Conservation (phyloP, 2,113 vertebrate genomes). For the Lichenostomus cassidix region DNA sequence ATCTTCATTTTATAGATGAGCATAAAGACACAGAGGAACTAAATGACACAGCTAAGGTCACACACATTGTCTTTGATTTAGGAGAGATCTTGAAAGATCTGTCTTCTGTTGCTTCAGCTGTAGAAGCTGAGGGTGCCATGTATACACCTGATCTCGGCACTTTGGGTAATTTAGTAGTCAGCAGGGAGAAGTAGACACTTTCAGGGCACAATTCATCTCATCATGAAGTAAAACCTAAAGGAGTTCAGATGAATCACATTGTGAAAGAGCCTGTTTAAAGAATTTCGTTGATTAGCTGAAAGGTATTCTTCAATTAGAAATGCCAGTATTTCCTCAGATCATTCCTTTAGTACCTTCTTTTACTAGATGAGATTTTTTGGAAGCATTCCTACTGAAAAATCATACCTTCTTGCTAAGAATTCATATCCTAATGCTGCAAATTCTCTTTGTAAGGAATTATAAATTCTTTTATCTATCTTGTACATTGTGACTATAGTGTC, state of each 20-base stretch:
- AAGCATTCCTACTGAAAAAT: neutral
- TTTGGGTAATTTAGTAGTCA: neutral
- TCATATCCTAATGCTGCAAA: neutral
- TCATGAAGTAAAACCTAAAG: neutral
- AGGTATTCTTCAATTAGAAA: neutral
- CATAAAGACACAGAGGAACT: neutral
- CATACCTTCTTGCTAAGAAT: neutral
- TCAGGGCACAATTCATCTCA: neutral
- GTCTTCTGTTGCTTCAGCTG: neutral
- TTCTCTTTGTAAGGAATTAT: neutral
- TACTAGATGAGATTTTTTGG: neutral
- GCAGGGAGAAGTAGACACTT: neutral
- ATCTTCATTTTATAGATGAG: neutral
- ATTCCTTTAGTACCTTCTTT: neutral
- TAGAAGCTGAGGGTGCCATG: neutral
- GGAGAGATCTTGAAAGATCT: neutral
- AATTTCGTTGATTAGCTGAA: constrained; percentile 15
- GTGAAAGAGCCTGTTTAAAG: neutral
- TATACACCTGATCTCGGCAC: neutral
- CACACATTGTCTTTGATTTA: neutral
- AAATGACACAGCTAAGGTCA: neutral
- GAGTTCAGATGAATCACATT: neutral
- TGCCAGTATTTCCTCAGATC: neutral
- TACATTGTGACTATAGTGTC: neutral
- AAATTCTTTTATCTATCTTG: neutral